Conservation (phyloP, 2,113 vertebrate genomes). For the Tursiops truncatus region DNA sequence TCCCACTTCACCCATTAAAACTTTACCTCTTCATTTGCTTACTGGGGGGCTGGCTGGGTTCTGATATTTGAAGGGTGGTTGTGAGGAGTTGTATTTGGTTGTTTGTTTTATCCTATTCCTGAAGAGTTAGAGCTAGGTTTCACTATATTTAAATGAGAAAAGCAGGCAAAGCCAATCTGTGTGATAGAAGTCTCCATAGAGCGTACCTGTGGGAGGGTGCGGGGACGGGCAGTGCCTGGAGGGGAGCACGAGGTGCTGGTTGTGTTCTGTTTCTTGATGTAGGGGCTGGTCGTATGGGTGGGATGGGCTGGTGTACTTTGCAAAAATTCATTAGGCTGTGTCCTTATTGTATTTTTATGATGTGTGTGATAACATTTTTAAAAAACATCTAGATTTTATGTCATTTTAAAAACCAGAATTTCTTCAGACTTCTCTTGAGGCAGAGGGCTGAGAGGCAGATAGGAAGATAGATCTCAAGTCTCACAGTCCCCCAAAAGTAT, state of each 20-base stretch:
- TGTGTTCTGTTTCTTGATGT: not conserved
- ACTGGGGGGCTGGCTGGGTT: not conserved
- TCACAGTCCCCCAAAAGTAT: not conserved
- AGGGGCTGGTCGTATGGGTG: not conserved
- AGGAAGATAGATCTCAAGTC: not conserved
- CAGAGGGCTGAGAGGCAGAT: not conserved
- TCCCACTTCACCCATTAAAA: not conserved
- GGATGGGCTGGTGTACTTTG: not conserved
- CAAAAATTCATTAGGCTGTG: not conserved
- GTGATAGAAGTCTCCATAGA: not conserved
- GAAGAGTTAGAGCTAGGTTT: not conserved
- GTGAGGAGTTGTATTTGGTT: conserved; percentile 10
- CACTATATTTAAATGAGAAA: not conserved
- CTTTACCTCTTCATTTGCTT: not conserved
- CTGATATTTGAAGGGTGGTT: not conserved
- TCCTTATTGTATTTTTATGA: not conserved
- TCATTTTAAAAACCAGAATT: not conserved
- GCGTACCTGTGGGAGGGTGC: rapidly evolving
- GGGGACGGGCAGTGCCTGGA: not conserved
- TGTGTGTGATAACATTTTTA: not conserved
- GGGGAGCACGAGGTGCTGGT: not conserved
- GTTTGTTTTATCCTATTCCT: not conserved
- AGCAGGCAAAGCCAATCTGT: not conserved
- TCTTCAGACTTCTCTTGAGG: not conserved
- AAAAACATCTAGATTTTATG: not conserved